Conservation (phyloP, 2,113 vertebrate genomes). For the Odocoileus virginianus region DNA sequence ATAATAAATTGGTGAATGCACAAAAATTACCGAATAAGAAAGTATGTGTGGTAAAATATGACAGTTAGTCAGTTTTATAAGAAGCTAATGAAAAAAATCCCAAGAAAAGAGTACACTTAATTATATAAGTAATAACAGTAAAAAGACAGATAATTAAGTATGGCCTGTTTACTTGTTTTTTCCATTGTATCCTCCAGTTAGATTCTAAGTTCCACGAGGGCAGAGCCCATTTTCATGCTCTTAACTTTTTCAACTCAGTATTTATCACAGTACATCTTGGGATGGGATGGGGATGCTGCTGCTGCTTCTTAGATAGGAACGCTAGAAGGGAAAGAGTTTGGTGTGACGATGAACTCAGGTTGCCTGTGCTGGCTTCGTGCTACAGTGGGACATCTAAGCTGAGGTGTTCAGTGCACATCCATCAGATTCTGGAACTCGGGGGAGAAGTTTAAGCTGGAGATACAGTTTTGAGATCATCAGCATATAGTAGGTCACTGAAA, state of each 20-base stretch:
- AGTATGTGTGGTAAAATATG: not conserved
- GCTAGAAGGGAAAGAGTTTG: not conserved
- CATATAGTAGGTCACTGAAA: not conserved
- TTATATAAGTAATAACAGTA: not conserved
- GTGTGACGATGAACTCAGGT: not conserved
- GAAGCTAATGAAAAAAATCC: not conserved
- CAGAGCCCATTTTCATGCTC: not conserved
- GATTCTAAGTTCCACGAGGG: not conserved
- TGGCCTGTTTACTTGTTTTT: not conserved
- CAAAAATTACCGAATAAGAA: not conserved
- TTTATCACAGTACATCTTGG: not conserved
- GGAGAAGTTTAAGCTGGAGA: not conserved
- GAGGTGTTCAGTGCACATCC: not conserved
- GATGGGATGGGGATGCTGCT: not conserved
- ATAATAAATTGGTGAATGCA: conserved; percentile 5
- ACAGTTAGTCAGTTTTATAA: not conserved
- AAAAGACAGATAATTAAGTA: not conserved
- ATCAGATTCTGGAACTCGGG: not conserved
- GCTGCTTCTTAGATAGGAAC: not conserved
- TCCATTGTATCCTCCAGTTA: not conserved
- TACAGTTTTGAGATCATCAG: not conserved
- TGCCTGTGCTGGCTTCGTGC: not conserved
- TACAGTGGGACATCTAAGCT: not conserved
- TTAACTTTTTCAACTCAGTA: not conserved
- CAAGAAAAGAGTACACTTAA: not conserved